These are phyloP conservation scores for Macrosteles quadrilineatus DNA, from an alignment of 1,140 invertebrate species.

Conservation along the genomic window DNA sequence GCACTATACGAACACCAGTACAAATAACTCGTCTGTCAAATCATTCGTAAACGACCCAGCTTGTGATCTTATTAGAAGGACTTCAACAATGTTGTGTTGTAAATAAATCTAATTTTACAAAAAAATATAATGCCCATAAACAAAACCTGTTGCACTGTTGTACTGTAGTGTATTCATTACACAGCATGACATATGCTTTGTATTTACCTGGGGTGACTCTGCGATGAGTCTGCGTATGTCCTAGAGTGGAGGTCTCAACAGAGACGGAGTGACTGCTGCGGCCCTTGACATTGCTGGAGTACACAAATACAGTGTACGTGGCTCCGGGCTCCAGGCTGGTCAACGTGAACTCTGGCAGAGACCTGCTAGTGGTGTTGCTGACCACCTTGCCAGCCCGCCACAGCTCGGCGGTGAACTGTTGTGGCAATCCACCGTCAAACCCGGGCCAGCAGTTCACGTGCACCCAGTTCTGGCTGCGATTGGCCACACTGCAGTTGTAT, in stretches of 20 bases:
- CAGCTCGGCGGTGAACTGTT: constrained; percentile 54
- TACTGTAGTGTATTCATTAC: too few relatives aligned
- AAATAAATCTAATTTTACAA: too few relatives aligned
- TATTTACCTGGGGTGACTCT: constrained; percentile 28
- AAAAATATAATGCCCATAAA: too few relatives aligned
- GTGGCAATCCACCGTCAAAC: constrained; percentile 55
- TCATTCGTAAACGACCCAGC: too few relatives aligned
- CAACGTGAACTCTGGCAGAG: constrained; percentile 48
- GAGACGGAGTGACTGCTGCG: constrained; percentile 44
- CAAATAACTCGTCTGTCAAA: too few relatives aligned
- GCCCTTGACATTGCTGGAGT: constrained; percentile 60
- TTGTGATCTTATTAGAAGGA: too few relatives aligned
- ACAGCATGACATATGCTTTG: too few relatives aligned
- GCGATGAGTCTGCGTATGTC: constrained; percentile 28
- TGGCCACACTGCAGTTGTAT: constrained; percentile 52
- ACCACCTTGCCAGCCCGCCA: constrained; percentile 36
- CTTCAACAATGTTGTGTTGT: too few relatives aligned
- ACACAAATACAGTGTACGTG: constrained; percentile 54
- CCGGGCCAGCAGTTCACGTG: constrained; percentile 54
- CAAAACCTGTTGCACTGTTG: too few relatives aligned
- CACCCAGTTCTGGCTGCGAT: constrained; percentile 55
- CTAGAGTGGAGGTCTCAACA: constrained; percentile 14
- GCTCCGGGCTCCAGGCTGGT: constrained; percentile 51
- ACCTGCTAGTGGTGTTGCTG: constrained; percentile 40
- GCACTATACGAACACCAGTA: too few relatives aligned